Conservation (phyloP, 2,113 vertebrate genomes). For the Corythoichthys haematopterus region DNA sequence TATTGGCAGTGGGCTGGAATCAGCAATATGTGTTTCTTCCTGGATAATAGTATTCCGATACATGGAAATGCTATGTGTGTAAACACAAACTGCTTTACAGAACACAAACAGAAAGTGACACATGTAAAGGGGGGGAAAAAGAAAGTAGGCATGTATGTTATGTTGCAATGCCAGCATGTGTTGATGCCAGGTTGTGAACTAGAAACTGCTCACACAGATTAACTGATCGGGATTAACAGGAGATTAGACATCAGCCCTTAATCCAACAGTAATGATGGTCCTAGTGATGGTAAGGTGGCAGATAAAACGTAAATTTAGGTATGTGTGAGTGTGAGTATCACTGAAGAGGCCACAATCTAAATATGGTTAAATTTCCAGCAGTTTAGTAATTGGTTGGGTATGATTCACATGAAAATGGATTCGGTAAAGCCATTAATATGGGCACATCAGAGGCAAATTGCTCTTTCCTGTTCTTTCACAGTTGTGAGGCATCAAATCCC, state of each 20-base stretch:
- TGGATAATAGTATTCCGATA: neutral
- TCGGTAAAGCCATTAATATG: conserved; percentile 6
- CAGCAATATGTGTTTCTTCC: neutral
- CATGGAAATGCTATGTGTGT: neutral
- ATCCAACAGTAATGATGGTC: conserved; percentile 29
- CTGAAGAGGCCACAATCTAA: neutral
- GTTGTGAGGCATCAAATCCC: conserved; percentile 38
- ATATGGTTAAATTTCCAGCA: no score
- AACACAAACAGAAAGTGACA: neutral
- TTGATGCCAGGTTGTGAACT: conserved; percentile 23
- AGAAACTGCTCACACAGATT: conserved; percentile 52
- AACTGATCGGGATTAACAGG: conserved; percentile 49
- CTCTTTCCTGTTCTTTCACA: conserved; percentile 23
- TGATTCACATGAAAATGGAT: neutral
- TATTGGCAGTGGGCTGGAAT: conserved; percentile 18
- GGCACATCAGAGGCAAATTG: conserved; percentile 18
- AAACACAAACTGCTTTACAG: neutral
- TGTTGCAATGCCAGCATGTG: conserved; percentile 16
- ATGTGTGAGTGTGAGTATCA: neutral
- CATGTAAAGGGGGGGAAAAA: neutral
- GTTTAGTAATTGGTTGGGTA: neutral
- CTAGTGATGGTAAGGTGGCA: conserved; percentile 16
- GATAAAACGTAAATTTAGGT: conserved; percentile 5
- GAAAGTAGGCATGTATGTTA: neutral
- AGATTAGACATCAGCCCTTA: conserved; percentile 56